phyloP scores from a whole-genome alignment of 1,140 invertebrate genomes.

The Spodoptera litura region DNA sequence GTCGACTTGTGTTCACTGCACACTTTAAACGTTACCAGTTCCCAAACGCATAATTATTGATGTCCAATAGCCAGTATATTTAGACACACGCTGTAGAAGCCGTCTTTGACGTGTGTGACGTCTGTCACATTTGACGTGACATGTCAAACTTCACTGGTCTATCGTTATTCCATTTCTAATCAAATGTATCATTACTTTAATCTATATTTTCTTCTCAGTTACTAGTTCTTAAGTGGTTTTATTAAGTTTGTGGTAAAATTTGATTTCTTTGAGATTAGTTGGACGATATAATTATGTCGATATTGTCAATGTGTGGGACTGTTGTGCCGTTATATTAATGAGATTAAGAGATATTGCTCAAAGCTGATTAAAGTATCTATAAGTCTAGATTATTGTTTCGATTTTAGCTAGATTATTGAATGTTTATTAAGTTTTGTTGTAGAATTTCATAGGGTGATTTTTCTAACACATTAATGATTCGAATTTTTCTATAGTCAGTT shows the following conservation, averaged over 20 bases:
- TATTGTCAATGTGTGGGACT: conserved; percentile 5
- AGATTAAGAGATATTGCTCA: not conserved
- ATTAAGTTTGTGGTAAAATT: not conserved
- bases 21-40: conserved; percentile 29
- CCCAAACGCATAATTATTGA: conserved; percentile 21
- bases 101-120: conserved; percentile 3
- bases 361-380: not conserved
- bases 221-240: conserved; percentile 15
- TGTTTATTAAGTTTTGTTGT: too few species aligned
- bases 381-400: not conserved
- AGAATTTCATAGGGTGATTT: too few species aligned
- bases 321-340: conserved; percentile 21
- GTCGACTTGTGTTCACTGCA: conserved; percentile 52
- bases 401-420: not conserved
- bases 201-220: conserved; percentile 9
- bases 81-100: not conserved
- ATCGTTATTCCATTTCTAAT: conserved; percentile 17
- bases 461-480: too few species aligned
- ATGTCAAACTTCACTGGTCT: not conserved
- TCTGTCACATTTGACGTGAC: not conserved
- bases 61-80: not conserved
- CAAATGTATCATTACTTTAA: conserved; percentile 5
- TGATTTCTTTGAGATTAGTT: not conserved
- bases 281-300: not conserved
- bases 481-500: too few species aligned